Base-by-base conservation (phyloP, 1,140 invertebrate genomes). In the Ceratina japonica region DNA sequence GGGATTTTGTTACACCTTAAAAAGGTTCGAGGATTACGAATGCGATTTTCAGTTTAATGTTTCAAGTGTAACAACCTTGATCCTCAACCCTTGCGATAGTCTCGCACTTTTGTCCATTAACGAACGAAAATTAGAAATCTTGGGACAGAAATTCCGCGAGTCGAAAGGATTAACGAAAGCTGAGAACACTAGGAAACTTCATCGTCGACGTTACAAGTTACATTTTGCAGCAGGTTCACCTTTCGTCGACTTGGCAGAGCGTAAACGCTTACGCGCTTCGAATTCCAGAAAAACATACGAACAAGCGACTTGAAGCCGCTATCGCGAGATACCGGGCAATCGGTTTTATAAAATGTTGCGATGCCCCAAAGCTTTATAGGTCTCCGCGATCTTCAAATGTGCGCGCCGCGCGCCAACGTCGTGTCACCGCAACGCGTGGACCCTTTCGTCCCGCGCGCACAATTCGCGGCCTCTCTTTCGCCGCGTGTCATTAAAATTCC, bases 401-500 rank as follows among this genome's bases (percentile, higher is more conserved):
- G 31, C 20, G 31, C 51, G 27, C 0, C 20, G 31, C 51, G 27
- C 0, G 22, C 8, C 37, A 10, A 44, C 16, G 31, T 52, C 65
- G 65, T n/a, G 22, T 24, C 15, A 2, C 49, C 75, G 75, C 15
- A 2, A 62, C 75, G 75, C 75, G 37, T 37, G 24, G 52, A 70
- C 22, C 13, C 20, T 70, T 70, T 13, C 31, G 22, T 20, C 20
- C n/a, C 5, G 64, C 64, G 15, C 2, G n/a, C n/a, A n/a, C n/a
- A n/a, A n/a, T n/a, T n/a, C n/a, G n/a, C 13, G 27, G 13, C 8
- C 31, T 12, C 5, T 8, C 18, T 20, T 12, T 18, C 56, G 16
- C 51, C n/a, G 37, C 49, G 44, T 51, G 66, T 77, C 75, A 72
- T 77, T 77, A 77, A 77, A 77, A 77, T 77, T 77, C 75, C 75